phyloP scores from a whole-genome alignment of 2,888 invertebrate species.

The Amphiduros pacificus region DNA sequence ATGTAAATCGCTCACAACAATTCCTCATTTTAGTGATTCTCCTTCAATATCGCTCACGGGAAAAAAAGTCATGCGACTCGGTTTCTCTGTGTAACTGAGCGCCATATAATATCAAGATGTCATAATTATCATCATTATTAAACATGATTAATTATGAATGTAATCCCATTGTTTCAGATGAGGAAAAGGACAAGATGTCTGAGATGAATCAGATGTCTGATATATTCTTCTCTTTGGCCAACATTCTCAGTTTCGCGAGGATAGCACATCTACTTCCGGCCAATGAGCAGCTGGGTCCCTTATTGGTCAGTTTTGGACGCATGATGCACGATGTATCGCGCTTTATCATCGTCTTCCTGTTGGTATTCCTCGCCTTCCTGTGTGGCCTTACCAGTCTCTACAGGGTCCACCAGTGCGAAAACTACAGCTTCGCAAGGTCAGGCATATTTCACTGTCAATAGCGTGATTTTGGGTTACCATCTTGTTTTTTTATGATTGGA shows the following conservation, averaged over 20 bases:
- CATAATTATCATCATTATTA: too few species aligned
- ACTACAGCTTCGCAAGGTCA: slow-evolving; percentile 35
- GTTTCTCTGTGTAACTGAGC: too few species aligned
- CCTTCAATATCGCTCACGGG: too few species aligned
- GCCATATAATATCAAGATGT: too few species aligned
- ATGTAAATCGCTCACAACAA: too few species aligned
- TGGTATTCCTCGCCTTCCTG: slow-evolving; percentile 49
- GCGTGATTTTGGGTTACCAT: too few species aligned
- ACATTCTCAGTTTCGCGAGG: slow-evolving; percentile 42
- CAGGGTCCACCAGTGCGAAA: slow-evolving; percentile 41
- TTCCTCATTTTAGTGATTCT: too few species aligned
- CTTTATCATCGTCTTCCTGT: slow-evolving; percentile 43
- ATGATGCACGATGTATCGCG: slow-evolving; percentile 45
- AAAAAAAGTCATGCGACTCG: too few species aligned
- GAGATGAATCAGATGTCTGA: slow-evolving; percentile 47
- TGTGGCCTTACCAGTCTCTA: slow-evolving; percentile 48
- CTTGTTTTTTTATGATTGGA: too few species aligned
- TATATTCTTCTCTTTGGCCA: slow-evolving; percentile 45
- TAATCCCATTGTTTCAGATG: slow-evolving; percentile 6
- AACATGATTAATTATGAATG: too few species aligned
- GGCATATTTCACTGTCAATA: too few species aligned
- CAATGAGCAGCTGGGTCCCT: slow-evolving; percentile 50
- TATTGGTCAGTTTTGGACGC: slow-evolving; percentile 48
- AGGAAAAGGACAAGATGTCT: slow-evolving; percentile 26
- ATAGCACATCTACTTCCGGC: slow-evolving; percentile 51